Conservation (phyloP, 2,888 invertebrate species). For the Helleia helle region DNA sequence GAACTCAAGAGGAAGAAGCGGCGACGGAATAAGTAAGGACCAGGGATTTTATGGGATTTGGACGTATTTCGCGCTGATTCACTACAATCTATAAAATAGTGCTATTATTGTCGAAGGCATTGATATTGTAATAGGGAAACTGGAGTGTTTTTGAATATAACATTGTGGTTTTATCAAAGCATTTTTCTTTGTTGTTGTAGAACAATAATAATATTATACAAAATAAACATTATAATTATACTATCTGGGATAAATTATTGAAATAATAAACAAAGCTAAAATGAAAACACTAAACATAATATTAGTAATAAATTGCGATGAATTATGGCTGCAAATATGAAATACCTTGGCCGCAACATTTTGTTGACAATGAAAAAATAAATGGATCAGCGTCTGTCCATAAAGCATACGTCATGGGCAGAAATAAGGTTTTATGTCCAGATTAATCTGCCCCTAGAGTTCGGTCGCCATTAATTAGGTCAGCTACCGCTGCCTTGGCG, state of each 20-base stretch:
- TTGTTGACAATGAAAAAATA: conserved; percentile 12
- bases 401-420: conserved; percentile 41
- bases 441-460: conserved; percentile 51
- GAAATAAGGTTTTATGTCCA: conserved; percentile 58
- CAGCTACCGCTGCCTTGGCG: conserved; percentile 38
- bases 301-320: background rate
- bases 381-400: conserved; percentile 11
- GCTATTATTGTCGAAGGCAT: background rate
- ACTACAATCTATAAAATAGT: background rate
- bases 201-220: background rate
- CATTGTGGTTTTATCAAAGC: no score
- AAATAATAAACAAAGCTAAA: background rate
- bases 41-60: conserved; percentile 6
- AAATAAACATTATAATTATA: background rate
- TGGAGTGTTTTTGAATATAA: background rate
- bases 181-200: no score
- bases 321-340: background rate
- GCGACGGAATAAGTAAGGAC: conserved; percentile 25
- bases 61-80: conserved; percentile 5
- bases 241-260: background rate
- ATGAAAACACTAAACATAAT: no score
- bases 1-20: conserved; percentile 25
- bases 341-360: background rate
- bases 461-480: conserved; percentile 56
- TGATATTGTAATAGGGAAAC: background rate